Evolutionary conservation across 2,113 vertebrate genomes (phyloP), one percentile per base, ranked within the genome.

Genomic region (Tympanuchus pallidicinctus): DNA sequence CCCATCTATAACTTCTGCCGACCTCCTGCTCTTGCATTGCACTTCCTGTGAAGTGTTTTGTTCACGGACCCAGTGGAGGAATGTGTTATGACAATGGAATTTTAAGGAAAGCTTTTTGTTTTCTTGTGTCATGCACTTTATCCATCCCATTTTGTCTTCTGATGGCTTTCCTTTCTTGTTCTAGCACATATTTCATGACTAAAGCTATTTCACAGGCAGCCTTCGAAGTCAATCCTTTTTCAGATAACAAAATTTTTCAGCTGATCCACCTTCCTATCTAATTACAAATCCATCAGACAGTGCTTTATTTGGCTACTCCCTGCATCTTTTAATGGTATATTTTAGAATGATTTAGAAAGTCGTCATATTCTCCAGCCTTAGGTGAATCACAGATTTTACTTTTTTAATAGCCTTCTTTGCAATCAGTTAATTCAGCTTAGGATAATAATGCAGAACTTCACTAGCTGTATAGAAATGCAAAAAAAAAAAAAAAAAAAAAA

Each of bases 11-110:
- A 91, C 76, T 91, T 88, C 83, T 2, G 4, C 72, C 13, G 30
- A 90, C 87, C 85, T 89, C 70, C 79, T 82, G 95, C 70, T 94
- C 85, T 72, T 75, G 38, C 87, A 27, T n/a, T 89, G 84, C 88
- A 86, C 93, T 94, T 95, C 93, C 92, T 94, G 93, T 50, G 57
- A 94, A 95, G 86, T 65, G 73, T 96, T 97, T 94, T 94, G 79
- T 93, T 95, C 90, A 40, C 1, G 5, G 54, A 88, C 80, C 43
- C 82, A 69, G 93, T 0, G 2, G 69, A 94, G 70, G 73, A 93
- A 95, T 92, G 90, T 95, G 92, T 94, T 96, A 91, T 91, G 89
- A 96, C 93, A 95, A 81, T 48, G 36, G 59, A 93, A 70, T 92
- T 94, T 86, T 95, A 95, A 94, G 70, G 82, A 95, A 93, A 84